These are phyloP conservation scores for Galagoides demidoff DNA, from an alignment of 2,797 vertebrate genomes.

Conservation along the genomic window DNA sequence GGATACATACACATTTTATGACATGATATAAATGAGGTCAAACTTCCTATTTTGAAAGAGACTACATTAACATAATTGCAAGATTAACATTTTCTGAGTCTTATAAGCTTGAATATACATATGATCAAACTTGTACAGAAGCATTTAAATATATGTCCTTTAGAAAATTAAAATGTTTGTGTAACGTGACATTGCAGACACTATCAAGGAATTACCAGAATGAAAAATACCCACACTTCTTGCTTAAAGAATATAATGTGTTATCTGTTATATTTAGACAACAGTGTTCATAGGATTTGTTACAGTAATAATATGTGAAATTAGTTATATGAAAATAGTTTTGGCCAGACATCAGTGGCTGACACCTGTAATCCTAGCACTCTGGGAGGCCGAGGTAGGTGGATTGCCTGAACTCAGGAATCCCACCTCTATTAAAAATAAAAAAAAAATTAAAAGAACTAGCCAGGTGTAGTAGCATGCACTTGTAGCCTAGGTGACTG, in stretches of 20 bases:
- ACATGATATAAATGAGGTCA: background rate
- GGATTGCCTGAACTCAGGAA: no score
- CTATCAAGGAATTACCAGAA: background rate
- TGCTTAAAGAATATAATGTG: background rate
- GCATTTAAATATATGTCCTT: background rate
- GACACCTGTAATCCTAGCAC: no score
- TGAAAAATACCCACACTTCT: background rate
- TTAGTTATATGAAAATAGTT: background rate
- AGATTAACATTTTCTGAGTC: background rate
- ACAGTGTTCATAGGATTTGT: background rate
- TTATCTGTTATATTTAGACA: background rate
- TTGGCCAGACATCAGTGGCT: no score
- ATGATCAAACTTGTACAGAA: background rate
- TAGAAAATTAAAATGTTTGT: constrained; percentile 31
- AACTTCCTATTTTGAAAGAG: constrained; percentile 15
- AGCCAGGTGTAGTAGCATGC: no score
- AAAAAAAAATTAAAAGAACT: no score
- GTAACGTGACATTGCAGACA: background rate
- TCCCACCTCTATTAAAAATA: no score
- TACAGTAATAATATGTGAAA: background rate
- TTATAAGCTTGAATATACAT: background rate
- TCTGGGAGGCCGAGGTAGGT: no score
- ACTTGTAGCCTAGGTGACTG: no score
- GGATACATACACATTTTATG: background rate
- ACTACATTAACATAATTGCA: background rate